phyloP scores from a whole-genome alignment of 2,113 vertebrate species.

The Sula dactylatra region DNA sequence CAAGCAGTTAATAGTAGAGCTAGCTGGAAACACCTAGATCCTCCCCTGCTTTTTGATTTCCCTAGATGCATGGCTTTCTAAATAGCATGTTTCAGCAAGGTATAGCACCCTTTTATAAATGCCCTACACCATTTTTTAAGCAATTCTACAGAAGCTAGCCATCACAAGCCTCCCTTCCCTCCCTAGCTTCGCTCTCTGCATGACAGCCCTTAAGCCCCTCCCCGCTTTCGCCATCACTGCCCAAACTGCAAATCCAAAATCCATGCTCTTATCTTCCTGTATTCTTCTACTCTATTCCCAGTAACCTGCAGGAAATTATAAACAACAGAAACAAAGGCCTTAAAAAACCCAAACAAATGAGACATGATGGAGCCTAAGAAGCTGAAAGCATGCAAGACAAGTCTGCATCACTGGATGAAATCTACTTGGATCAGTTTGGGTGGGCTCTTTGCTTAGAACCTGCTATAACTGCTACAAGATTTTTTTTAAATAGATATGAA shows the following conservation, averaged over 20 bases:
- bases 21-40: background rate
- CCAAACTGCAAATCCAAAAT: background rate
- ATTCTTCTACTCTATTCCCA: background rate
- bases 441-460: background rate
- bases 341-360: background rate
- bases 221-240: background rate
- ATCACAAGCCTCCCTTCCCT: background rate
- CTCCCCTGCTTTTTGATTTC: background rate
- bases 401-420: background rate
- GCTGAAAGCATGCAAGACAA: background rate
- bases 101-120: background rate
- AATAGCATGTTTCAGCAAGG: background rate
- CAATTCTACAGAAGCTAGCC: background rate
- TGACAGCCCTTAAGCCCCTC: background rate
- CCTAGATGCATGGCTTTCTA: background rate
- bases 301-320: background rate
- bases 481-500: background rate
- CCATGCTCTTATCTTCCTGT: background rate
- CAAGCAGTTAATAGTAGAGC: background rate
- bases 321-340: background rate
- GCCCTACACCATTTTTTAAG: background rate
- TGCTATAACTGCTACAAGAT: background rate
- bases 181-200: background rate
- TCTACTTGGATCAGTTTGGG: background rate
- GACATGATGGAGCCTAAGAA: background rate